A percentile compares a stretch with the other conserved stretches of the same genome.
phyloP scores from a whole-genome alignment of 2,888 invertebrate genomes.

The Nemoura dubitans region DNA sequence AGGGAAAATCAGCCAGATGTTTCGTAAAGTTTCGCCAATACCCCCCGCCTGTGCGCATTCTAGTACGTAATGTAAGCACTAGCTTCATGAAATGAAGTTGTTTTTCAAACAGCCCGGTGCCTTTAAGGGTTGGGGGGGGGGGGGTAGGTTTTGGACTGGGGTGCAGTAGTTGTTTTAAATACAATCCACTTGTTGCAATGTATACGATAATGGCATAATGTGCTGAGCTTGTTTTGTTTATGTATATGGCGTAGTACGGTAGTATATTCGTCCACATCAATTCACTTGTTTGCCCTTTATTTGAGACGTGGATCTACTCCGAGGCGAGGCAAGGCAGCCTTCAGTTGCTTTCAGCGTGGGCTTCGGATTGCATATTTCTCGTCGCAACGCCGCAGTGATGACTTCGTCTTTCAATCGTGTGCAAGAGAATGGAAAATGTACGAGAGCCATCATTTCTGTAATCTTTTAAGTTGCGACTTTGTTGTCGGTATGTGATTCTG shows the following conservation, averaged over 20 bases:
- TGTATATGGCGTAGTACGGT: too few species aligned
- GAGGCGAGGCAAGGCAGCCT: too few species aligned
- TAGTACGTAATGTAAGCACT: not conserved
- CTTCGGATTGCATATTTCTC: too few species aligned
- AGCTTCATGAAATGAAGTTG: not conserved
- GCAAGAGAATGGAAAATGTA: too few species aligned
- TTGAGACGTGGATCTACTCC: not conserved
- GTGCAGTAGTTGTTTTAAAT: not conserved
- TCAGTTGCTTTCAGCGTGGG: too few species aligned
- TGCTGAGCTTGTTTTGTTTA: not conserved
- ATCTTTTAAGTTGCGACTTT: too few species aligned
- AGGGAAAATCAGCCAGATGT: not conserved
- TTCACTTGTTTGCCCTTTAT: not conserved
- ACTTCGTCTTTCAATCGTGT: too few species aligned
- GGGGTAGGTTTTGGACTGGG: not conserved
- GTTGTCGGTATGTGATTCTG: too few species aligned
- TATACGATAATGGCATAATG: not conserved
- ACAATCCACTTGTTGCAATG: slow-evolving; percentile 3
- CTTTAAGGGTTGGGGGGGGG: not conserved
- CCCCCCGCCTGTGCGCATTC: not conserved
- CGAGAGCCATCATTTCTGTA: too few species aligned
- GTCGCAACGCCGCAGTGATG: too few species aligned
- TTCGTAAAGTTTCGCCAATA: not conserved
- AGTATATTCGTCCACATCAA: not conserved
- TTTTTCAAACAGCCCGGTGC: not conserved